phyloP scores from a whole-genome alignment of 1,140 invertebrate genomes.

The Anastrepha obliqua region DNA sequence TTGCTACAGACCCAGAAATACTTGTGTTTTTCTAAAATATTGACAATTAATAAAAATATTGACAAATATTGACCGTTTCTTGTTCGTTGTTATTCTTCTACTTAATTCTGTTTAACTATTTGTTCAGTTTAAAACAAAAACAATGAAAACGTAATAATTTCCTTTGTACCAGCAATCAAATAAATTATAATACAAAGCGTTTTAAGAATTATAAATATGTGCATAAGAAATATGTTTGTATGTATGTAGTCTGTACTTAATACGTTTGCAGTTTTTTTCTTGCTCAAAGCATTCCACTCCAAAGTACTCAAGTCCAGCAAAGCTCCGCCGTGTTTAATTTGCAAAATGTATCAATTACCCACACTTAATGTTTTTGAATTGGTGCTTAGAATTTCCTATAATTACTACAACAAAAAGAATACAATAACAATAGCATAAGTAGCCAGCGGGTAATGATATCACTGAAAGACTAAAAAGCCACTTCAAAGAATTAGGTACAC shows the following conservation, averaged over 20 bases:
- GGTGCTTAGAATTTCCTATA: background rate
- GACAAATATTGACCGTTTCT: no score
- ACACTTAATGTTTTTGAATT: background rate
- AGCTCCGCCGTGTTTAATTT: conserved; percentile 1
- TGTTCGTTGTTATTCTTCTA: no score
- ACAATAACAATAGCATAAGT: conserved; percentile 6
- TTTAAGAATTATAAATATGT: background rate
- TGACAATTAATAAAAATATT: no score
- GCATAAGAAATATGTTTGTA: background rate
- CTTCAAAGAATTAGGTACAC: background rate
- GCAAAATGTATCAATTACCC: conserved; percentile 34
- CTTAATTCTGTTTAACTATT: background rate
- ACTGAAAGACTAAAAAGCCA: background rate
- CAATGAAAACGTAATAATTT: background rate
- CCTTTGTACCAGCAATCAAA: background rate
- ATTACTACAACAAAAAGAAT: background rate
- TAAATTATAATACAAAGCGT: background rate
- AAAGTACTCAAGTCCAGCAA: conserved; percentile 1
- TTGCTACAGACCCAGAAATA: no score
- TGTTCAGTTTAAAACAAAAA: background rate
- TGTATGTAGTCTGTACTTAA: no score
- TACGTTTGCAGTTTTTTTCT: background rate
- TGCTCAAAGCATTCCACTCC: background rate
- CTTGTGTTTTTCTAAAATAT: no score
- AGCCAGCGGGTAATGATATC: background rate